phyloP scores from a whole-genome alignment of 2,113 vertebrate species.

The Phylloscopus whistleri region DNA sequence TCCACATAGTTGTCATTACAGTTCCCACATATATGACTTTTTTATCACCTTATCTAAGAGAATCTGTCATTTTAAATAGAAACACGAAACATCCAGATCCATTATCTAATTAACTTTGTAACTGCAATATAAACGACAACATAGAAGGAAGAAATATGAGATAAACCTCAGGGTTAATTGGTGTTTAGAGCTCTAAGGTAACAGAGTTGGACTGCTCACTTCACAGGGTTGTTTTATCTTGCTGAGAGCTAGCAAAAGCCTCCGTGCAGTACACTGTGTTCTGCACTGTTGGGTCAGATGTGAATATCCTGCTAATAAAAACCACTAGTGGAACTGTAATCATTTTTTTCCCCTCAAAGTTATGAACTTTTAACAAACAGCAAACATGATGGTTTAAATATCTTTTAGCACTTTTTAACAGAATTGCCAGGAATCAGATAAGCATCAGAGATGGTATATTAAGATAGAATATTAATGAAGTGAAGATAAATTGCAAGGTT shows the following conservation, averaged over 20 bases:
- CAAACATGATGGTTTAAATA: not conserved
- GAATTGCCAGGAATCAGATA: not conserved
- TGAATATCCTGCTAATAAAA: not conserved
- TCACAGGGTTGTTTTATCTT: not conserved
- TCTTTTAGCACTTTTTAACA: not conserved
- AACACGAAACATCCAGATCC: not conserved
- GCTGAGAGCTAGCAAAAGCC: not conserved
- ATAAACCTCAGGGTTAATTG: not conserved
- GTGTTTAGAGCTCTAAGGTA: not conserved
- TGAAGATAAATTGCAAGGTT: not conserved
- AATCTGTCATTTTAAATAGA: slow-evolving; percentile 36
- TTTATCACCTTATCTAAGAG: slow-evolving; percentile 16
- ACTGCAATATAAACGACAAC: not conserved
- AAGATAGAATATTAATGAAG: not conserved
- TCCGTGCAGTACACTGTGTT: fast-evolving
- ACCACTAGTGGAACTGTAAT: not conserved
- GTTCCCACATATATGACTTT: slow-evolving; percentile 2
- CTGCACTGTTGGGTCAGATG: not conserved
- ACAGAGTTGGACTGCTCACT: not conserved
- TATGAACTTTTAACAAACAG: not conserved
- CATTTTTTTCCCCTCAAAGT: not conserved
- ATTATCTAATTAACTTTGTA: slow-evolving; percentile 25
- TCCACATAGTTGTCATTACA: not conserved
- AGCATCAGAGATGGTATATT: not conserved
- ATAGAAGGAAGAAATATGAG: not conserved